Base-by-base conservation (phyloP, 1,140 invertebrate genomes). In the Bombus huntii region DNA sequence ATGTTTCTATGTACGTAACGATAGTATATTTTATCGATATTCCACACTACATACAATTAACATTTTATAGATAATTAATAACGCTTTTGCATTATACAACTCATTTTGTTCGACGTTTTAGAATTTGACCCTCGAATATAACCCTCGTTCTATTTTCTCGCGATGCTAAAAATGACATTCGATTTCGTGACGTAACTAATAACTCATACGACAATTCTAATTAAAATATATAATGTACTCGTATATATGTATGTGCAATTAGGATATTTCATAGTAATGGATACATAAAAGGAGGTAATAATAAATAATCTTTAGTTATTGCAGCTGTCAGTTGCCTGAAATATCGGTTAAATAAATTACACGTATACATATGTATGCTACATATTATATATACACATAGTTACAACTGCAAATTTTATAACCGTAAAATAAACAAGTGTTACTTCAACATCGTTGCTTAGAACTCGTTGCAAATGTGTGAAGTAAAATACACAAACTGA, bases 101-200 rank as follows among this genome's bases (percentile, higher is more conserved):
- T 2, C 12, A 71, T 71, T 28, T 39, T 37, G 47, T 37, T 34
- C 22, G 31, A 34, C 31, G 34, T 62, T 79, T n/a, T 78, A 25
- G 0, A 44, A 31, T 18, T 68, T 68, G 22, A 37, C 39, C n/a
- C 37, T 66, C 57, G n/a, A 66, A 8, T 8, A 25, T 34, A 78
- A 65, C 13, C 25, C 37, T 66, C 39, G 31, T 68, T 79, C 77
- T 66, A 66, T 47, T 66, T 78, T 62, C 34, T 44, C 10, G 25
- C n/a, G 62, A 68, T 79, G 77, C 62, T 68, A 68, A 79, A 79
- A 66, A 37, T 79, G 37, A 37, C 22, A 18, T 76, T n/a, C 71
- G 72, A 59, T 66, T 87, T 87, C 76, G 75, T 86, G 68, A 87
- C 34, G 39, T 53, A 78, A 31, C 39, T 47, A 44, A 31, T 87